phyloP scores from a whole-genome alignment of 2,888 invertebrate genomes.

The Papilio elwesi region DNA sequence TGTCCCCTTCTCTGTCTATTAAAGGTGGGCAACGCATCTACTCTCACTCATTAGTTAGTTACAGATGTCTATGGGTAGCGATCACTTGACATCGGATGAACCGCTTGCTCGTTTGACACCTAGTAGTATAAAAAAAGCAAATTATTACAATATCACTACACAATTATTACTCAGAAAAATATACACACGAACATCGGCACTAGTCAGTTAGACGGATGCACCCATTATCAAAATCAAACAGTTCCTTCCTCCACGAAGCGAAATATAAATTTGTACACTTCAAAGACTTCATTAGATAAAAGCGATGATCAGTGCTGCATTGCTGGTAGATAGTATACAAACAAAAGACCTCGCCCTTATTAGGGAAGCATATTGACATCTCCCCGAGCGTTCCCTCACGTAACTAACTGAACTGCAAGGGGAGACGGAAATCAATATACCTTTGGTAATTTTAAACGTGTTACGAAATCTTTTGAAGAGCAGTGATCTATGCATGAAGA shows the following conservation, averaged over 20 bases:
- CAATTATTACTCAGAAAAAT: not conserved
- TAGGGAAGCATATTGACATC: constrained; percentile 57
- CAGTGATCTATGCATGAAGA: constrained; percentile 21
- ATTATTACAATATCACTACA: not conserved
- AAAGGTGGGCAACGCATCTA: too few relatives aligned
- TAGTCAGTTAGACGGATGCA: not conserved
- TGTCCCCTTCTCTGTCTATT: too few relatives aligned
- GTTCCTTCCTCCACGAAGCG: constrained; percentile 12
- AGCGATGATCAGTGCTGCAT: constrained; percentile 40
- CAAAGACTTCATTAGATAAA: constrained; percentile 43
- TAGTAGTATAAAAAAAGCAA: too few relatives aligned
- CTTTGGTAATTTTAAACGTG: constrained; percentile 75
- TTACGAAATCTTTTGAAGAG: constrained; percentile 51
- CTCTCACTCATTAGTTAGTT: too few relatives aligned
- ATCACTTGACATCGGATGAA: too few relatives aligned
- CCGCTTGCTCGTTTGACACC: too few relatives aligned
- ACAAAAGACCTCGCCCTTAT: constrained; percentile 47
- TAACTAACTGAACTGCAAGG: constrained; percentile 47
- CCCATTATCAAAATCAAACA: constrained; percentile 18
- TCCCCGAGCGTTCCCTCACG: constrained; percentile 57
- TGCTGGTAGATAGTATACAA: constrained; percentile 39
- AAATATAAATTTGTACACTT: constrained; percentile 42
- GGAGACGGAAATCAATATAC: constrained; percentile 75
- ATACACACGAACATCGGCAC: not conserved
- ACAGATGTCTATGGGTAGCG: too few relatives aligned